Conservation (phyloP, 2,113 vertebrate genomes). For the Aythya baeri region DNA sequence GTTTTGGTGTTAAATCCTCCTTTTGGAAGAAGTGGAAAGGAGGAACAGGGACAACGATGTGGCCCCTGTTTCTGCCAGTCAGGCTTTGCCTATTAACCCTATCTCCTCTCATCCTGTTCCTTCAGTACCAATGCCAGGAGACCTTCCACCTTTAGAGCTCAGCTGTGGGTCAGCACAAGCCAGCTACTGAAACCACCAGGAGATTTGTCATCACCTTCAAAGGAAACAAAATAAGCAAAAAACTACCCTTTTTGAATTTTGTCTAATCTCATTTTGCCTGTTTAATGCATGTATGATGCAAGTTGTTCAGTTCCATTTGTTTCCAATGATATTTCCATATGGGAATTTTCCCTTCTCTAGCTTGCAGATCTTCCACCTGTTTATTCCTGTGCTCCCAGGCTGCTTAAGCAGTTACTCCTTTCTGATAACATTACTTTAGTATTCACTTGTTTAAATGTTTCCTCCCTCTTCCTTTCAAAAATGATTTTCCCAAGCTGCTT, state of each 20-base stretch:
- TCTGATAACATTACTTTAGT: not conserved
- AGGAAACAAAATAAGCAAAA: not conserved
- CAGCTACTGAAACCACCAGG: not conserved
- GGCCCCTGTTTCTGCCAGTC: not conserved
- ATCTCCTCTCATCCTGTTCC: not conserved
- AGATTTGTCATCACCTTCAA: not conserved
- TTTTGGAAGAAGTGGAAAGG: not conserved
- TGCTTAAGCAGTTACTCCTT: not conserved
- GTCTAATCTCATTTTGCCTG: not conserved
- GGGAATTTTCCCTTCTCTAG: not conserved
- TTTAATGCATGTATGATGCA: not conserved
- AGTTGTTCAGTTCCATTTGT: not conserved
- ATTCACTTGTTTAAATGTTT: not conserved
- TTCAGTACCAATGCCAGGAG: not conserved
- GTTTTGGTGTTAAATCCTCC: not conserved
- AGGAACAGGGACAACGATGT: not conserved
- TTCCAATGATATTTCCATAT: not conserved
- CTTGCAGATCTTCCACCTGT: not conserved
- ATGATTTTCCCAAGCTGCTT: not conserved
- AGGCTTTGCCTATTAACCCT: not conserved
- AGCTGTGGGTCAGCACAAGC: not conserved
- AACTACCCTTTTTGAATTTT: not conserved
- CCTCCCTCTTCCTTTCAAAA: not conserved
- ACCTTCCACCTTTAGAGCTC: not conserved
- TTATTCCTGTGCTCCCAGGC: not conserved